Evolutionary conservation across 2,888 invertebrate species (phyloP), one percentile per base, ranked within the genome.

Genomic region (Pammene aurita): DNA sequence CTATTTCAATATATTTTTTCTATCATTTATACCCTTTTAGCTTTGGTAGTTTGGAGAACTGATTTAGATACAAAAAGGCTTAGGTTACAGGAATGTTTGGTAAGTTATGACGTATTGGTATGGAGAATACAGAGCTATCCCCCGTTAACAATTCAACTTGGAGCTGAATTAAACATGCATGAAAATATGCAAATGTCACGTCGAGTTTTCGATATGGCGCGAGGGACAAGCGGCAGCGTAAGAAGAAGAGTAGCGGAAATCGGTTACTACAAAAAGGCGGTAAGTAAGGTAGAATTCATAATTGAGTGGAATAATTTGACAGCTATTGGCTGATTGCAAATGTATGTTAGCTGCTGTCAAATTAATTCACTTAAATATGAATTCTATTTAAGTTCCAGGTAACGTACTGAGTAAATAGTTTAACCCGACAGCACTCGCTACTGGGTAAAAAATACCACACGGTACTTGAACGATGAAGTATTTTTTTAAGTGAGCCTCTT

Each of bases 111-210:
- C 62, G 1, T 62, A 41, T 41, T 41, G 10, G 7, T n/a, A 5
- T 18, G 13, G n/a, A 13, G 14, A 7, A 13, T 18, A 9, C 6
- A 13, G 62, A 41, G 50, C 62, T 18, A 61, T 61, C 38, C 16
- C 0, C 50, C 50, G 62, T 62, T 50, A 41, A 52, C 62, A 62
- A 62, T 62, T 50, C 62, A 62, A 62, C 62, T 52, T 52, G 50
- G 62, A 62, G 50, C 62, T 55, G 70, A 70, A 77, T 77, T 76
- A 75, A 66, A 71, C 73, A 75, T 76, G 75, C 72, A 72, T 74
- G 75, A 73, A 74, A 77, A 72, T 75, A 77, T 77, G 76, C 60
- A 54, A 77, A 77, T 75, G 66, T 62, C 54, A 44, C 48, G 64
- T 70, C 66, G 55, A 71, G 58, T 41, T 54, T 68, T 67, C 62